Conservation (phyloP, 2,113 vertebrate genomes). For the Eulemur macaco region DNA sequence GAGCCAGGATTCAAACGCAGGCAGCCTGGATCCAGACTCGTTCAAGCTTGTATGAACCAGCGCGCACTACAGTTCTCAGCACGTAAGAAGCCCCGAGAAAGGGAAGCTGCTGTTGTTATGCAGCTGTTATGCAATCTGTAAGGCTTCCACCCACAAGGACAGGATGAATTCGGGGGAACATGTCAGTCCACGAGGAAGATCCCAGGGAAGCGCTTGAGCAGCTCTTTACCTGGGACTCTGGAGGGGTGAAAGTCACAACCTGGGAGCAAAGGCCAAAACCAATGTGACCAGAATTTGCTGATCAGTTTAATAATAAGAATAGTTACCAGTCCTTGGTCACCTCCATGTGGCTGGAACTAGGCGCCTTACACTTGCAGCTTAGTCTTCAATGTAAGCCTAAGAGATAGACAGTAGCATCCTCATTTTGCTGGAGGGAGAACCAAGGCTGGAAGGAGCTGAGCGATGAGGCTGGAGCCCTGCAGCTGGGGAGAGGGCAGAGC, state of each 20-base stretch:
- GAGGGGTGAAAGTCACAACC: not conserved
- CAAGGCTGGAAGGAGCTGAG: not conserved
- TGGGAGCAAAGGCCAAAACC: not conserved
- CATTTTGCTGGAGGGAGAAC: not conserved
- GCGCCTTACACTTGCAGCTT: not conserved
- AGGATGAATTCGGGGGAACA: not conserved
- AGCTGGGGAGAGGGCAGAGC: not conserved
- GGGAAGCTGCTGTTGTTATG: rapidly evolving
- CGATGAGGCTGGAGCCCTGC: rapidly evolving
- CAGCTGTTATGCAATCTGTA: rapidly evolving
- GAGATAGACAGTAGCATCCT: not conserved
- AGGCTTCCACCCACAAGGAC: not conserved
- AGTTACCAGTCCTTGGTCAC: not conserved
- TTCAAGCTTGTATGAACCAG: rapidly evolving
- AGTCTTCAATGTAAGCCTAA: not conserved
- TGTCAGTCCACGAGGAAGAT: not conserved
- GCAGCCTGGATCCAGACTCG: not conserved
- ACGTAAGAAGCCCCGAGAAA: rapidly evolving
- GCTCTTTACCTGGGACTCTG: not conserved
- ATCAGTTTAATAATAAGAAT: not conserved
- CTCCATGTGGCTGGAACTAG: not conserved
- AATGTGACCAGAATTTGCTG: not conserved
- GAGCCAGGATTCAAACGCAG: not conserved
- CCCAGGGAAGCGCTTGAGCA: not conserved
- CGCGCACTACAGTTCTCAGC: rapidly evolving